Conservation (phyloP, 2,888 invertebrate species). For the Andrena dorsata region DNA sequence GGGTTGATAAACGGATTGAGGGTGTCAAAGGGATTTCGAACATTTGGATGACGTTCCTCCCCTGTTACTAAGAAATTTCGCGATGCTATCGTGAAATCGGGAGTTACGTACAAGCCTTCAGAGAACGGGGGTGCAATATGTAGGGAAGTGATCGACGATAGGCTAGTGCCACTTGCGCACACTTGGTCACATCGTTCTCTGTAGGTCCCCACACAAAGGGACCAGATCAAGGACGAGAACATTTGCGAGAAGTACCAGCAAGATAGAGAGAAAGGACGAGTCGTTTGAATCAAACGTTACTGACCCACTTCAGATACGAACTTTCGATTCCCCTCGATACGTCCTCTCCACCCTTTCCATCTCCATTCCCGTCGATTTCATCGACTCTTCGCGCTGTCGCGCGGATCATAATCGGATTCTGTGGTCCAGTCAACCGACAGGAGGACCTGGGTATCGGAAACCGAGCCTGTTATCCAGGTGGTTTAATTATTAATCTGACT, state of each 20-base stretch:
- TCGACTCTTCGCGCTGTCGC: conserved; percentile 28
- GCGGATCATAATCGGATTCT: conserved; percentile 50
- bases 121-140: conserved; percentile 28
- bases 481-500: conserved; percentile 18
- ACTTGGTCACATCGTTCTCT: conserved; percentile 18
- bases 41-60: background rate
- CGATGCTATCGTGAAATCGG: background rate
- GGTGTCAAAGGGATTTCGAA: background rate
- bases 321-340: conserved; percentile 66
- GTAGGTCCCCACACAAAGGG: conserved; percentile 31
- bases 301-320: conserved; percentile 74
- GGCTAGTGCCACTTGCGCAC: conserved; percentile 53
- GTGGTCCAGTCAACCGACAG: conserved; percentile 17
- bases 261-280: conserved; percentile 34
- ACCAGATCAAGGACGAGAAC: conserved; percentile 61
- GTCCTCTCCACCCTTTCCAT: conserved; percentile 49
- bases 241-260: conserved; percentile 36
- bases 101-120: background rate
- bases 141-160: conserved; percentile 60
- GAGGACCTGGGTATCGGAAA: conserved; percentile 16
- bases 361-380: conserved; percentile 33
- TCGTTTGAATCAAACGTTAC: conserved; percentile 70
- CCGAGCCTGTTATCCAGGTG: conserved; percentile 15
- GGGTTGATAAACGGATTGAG: too few species aligned
- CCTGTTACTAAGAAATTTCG: background rate